Conservation (phyloP, 2,888 invertebrate genomes). For the Anthoptus insignis region DNA sequence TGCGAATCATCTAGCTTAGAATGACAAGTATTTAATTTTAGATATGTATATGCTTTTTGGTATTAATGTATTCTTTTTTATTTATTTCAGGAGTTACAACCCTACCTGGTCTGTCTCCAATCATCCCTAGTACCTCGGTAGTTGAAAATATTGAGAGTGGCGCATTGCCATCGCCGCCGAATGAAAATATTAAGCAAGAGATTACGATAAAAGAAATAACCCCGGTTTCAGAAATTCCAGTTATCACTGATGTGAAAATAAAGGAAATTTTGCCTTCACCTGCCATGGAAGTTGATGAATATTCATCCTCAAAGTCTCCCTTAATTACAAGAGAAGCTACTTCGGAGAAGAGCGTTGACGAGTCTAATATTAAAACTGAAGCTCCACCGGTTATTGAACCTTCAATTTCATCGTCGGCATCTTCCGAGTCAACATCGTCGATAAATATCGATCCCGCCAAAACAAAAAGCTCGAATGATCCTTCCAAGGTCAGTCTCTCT, state of each 20-base stretch:
- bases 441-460: constrained; percentile 50
- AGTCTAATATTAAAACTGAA: constrained; percentile 59
- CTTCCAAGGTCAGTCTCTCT: constrained; percentile 75
- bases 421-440: constrained; percentile 53
- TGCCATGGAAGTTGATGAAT: constrained; percentile 72
- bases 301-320: constrained; percentile 77
- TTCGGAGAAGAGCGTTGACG: constrained; percentile 63
- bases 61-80: constrained; percentile 4
- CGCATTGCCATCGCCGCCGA: constrained; percentile 54
- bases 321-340: constrained; percentile 77
- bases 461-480: constrained; percentile 59
- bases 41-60: too few species aligned
- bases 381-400: constrained; percentile 63
- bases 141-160: constrained; percentile 55
- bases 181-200: constrained; percentile 68
- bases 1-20: too few species aligned
- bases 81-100: constrained; percentile 72
- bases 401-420: constrained; percentile 56
- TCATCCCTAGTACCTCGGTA: constrained; percentile 55
- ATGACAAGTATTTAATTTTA: too few species aligned
- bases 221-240: constrained; percentile 82
- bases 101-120: constrained; percentile 63
- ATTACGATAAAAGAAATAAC: constrained; percentile 88
- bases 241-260: constrained; percentile 77
- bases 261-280: constrained; percentile 78